Evolutionary conservation across 1,140 invertebrate genomes (phyloP), one percentile per base, ranked within the genome.

Genomic region (Drosophila rhopaloa): DNA sequence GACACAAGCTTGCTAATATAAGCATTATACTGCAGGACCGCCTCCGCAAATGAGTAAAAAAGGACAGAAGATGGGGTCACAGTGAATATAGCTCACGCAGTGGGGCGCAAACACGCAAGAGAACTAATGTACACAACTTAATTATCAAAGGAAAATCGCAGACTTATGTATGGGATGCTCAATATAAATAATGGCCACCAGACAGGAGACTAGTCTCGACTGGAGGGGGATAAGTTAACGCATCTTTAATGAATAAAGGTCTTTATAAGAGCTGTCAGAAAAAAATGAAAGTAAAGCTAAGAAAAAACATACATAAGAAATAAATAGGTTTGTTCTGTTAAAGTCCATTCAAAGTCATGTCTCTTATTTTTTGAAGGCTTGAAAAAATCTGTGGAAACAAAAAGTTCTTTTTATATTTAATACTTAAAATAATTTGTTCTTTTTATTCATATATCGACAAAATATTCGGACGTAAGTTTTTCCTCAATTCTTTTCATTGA

Each of bases 71-170:
- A 27, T 16, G 51, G 55, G 10, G 14, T 32, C 35, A 46, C 5
- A 37, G 65, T 61, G 53, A 56, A 41, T 37, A 48, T 16, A 13
- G 54, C 54, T 41, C 73, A 76, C 73, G 73, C 73, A 76, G 73
- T 58, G 41, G 38, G 73, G 55, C 55, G 46, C 53, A 76, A 66
- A 76, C 73, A 76, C 73, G 73, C 72, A 76, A 76, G 48, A 61
- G 14, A 53, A 67, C 73, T 76, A 76, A 76, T 76, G 73, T 76
- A 76, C 73, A 76, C 73, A 76, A 67, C 73, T 76, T 76, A 76
- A 76, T 76, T 76, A 76, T 76, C 72, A 76, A 76, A 76, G 55
- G 62, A 58, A 76, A 76, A 76, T 76, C 73, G 61, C 72, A 76
- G 73, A 76, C 73, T 76, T 76, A 76, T 76, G 50, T 76, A 67